Percentiles rank a stretch among this genome's conserved stretches.
Evolutionary conservation across 2,797 vertebrate genomes (phyloP).

Genomic region (Chelidonichthys spinosus): DNA sequence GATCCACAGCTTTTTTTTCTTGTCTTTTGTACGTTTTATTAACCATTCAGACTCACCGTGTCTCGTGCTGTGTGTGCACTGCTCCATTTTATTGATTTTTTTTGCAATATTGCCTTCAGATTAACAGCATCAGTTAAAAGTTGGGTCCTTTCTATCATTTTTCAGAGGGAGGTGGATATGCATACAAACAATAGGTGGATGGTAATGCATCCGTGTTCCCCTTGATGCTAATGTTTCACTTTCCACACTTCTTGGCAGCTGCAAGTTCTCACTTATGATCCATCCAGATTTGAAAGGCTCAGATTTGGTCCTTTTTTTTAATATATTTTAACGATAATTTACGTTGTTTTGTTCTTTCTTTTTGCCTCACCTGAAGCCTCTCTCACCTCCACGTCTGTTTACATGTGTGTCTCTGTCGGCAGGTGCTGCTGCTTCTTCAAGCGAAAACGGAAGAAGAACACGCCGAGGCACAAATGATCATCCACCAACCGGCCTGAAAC

Average conservation of each 20-base stretch:
- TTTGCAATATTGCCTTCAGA: slow-evolving; percentile 24
- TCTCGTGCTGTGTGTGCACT: slow-evolving; percentile 75
- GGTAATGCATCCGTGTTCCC: slow-evolving; percentile 30
- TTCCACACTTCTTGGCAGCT: slow-evolving; percentile 13
- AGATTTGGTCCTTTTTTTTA: neutral
- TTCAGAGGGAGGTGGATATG: slow-evolving; percentile 19
- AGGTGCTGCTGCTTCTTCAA: slow-evolving; percentile 99
- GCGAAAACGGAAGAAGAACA: slow-evolving; percentile 99
- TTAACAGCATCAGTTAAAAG: slow-evolving; percentile 32
- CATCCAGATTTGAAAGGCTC: slow-evolving; percentile 25
- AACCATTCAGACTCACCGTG: slow-evolving; percentile 60
- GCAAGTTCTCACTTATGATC: slow-evolving; percentile 4
- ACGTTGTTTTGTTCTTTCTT: slow-evolving; percentile 25
- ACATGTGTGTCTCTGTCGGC: slow-evolving; percentile 54
- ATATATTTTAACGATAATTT: neutral
- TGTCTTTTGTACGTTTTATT: slow-evolving; percentile 80
- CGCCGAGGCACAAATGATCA: slow-evolving; percentile 96
- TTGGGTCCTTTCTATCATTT: slow-evolving; percentile 14
- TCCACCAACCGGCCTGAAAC: slow-evolving; percentile 43
- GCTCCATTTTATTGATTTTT: slow-evolving; percentile 34
- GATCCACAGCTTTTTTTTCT: slow-evolving; percentile 83
- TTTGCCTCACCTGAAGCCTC: slow-evolving; percentile 5
- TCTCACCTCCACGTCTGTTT: slow-evolving; percentile 2
- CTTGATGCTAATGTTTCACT: slow-evolving; percentile 20
- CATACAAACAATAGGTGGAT: slow-evolving; percentile 29